A percentile compares a stretch with the other conserved stretches of the same genome.
Evolutionary conservation across 2,888 invertebrate genomes (phyloP).

Genomic region (Euplagia quadripunctaria): DNA sequence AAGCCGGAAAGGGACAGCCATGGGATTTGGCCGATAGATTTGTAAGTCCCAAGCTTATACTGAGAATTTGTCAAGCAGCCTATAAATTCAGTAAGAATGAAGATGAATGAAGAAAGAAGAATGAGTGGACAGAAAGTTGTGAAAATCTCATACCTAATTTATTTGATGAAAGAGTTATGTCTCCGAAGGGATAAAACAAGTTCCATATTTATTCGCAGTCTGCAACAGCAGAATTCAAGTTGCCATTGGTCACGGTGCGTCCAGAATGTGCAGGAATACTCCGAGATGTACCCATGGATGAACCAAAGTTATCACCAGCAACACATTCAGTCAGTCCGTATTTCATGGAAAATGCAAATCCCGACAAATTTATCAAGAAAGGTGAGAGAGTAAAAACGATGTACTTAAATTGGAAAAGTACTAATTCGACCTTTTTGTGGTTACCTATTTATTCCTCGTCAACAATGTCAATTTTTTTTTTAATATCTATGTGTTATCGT

Average conservation of each 20-base stretch:
- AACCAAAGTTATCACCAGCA: conserved; percentile 87
- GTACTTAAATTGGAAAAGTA: not conserved
- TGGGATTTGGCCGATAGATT: conserved; percentile 88
- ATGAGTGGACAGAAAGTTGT: conserved; percentile 37
- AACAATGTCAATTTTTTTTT: not conserved
- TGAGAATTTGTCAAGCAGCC: not conserved
- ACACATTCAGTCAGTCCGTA: conserved; percentile 89
- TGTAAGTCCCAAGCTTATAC: conserved; percentile 73
- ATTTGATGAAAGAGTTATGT: not conserved
- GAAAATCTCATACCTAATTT: not conserved
- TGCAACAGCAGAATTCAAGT: conserved; percentile 89
- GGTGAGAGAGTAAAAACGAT: conserved; percentile 76
- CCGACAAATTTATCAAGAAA: conserved; percentile 89
- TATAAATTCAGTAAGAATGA: conserved; percentile 42
- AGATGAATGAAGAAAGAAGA: conserved; percentile 58
- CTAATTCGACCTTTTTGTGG: not conserved
- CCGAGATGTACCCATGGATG: conserved; percentile 87
- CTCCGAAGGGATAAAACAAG: conserved; percentile 15
- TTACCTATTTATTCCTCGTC: not conserved
- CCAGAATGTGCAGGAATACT: conserved; percentile 90
- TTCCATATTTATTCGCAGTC: conserved; percentile 78
- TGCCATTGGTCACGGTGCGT: conserved; percentile 90
- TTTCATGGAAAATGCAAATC: conserved; percentile 89
- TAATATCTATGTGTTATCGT: not conserved
- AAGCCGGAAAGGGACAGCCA: conserved; percentile 89